phyloP scores from a whole-genome alignment of 2,797 vertebrate species.

The Linurgus olivaceus region DNA sequence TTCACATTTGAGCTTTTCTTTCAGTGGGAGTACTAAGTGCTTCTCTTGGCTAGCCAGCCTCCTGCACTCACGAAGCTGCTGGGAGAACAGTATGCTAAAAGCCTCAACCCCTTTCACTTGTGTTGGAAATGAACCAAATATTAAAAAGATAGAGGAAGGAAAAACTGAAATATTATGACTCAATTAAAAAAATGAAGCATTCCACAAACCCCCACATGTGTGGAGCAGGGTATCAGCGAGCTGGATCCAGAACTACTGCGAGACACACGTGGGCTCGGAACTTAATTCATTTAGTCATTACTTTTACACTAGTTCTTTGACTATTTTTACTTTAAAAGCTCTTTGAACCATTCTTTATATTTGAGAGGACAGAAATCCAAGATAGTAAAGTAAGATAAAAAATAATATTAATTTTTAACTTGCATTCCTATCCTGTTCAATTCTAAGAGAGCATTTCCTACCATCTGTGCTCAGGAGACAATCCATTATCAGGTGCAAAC shows the following conservation, averaged over 20 bases:
- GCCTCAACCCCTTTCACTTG: background rate
- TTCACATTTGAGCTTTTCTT: background rate
- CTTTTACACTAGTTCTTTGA: background rate
- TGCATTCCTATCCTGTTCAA: background rate
- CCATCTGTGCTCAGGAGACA: background rate
- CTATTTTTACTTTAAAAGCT: conserved; percentile 25
- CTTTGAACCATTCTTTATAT: background rate
- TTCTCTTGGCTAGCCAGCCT: background rate
- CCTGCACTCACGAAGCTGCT: background rate
- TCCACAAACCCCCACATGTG: conserved; percentile 21
- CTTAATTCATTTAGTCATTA: conserved; percentile 42
- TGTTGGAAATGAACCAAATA: conserved; percentile 35
- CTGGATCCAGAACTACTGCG: background rate
- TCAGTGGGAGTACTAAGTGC: background rate
- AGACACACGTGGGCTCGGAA: conserved; percentile 15
- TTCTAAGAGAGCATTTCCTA: background rate
- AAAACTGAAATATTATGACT: conserved; percentile 48
- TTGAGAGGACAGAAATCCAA: background rate
- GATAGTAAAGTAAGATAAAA: background rate
- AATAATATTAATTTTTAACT: background rate
- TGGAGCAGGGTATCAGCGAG: background rate
- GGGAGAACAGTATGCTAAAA: background rate
- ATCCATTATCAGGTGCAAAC: background rate
- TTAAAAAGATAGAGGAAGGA: background rate
- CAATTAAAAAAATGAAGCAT: background rate